These are phyloP conservation scores for Nephrocerus scutellatus DNA, from an alignment of 2,888 invertebrate genomes.

Conservation along the genomic window DNA sequence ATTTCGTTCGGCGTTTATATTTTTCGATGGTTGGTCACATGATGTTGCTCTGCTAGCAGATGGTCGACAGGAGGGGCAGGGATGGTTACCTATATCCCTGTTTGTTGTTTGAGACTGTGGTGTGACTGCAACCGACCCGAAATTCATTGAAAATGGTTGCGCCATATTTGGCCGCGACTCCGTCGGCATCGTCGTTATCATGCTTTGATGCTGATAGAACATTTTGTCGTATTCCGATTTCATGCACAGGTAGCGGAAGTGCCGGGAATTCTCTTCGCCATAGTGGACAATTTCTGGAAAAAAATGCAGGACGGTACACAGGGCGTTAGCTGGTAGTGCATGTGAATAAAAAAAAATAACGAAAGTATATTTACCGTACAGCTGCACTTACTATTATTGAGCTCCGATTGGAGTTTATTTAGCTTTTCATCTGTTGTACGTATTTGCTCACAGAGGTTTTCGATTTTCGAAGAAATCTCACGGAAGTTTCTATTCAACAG, in stretches of 20 bases:
- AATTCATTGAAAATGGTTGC: too few relatives aligned
- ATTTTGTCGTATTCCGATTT: conserved; percentile 46
- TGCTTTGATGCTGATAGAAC: conserved; percentile 42
- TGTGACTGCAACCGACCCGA: too few relatives aligned
- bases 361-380: background rate
- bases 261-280: conserved; percentile 43
- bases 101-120: too few relatives aligned
- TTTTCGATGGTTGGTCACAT: too few relatives aligned
- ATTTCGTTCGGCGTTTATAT: conserved; percentile 31
- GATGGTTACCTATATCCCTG: too few relatives aligned
- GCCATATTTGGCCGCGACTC: too few relatives aligned
- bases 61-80: too few relatives aligned
- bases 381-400: conserved; percentile 35
- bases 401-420: conserved; percentile 31
- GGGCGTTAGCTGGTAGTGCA: background rate
- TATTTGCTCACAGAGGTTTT: conserved; percentile 33
- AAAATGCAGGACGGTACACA: background rate
- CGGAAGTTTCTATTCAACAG: conserved; percentile 35
- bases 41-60: too few relatives aligned
- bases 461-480: conserved; percentile 35
- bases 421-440: conserved; percentile 31
- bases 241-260: conserved; percentile 46
- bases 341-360: conserved; percentile 2
- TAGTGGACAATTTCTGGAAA: conserved; percentile 37
- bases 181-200: conserved; percentile 19